Percentiles rank a stretch among this genome's conserved stretches.
phyloP scores from a whole-genome alignment of 2,797 vertebrate genomes.

The Leptodactylus fallax region DNA sequence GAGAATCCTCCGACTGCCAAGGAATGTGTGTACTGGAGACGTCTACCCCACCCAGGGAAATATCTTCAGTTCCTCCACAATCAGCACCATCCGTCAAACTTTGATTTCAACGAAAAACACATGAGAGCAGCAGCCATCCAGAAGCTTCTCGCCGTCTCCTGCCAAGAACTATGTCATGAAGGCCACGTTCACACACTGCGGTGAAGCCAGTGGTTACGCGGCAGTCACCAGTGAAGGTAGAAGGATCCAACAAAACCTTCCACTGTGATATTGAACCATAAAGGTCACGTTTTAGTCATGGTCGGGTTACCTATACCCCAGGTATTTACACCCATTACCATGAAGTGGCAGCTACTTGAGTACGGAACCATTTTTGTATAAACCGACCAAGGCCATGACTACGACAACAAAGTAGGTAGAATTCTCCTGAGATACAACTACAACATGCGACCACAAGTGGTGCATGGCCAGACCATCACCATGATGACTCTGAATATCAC shows the following conservation, averaged over 20 bases:
- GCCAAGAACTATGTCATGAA: not conserved
- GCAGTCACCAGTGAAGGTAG: not conserved
- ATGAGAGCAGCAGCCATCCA: not conserved
- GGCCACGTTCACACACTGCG: not conserved
- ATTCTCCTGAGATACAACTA: not conserved
- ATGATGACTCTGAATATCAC: not conserved
- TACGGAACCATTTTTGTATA: not conserved
- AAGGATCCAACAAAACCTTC: not conserved
- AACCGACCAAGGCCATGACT: not conserved
- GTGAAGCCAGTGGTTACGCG: not conserved
- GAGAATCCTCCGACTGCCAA: not conserved
- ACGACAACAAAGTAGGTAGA: not conserved
- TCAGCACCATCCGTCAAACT: not conserved
- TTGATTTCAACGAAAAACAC: not conserved
- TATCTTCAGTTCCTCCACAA: slow-evolving; percentile 2
- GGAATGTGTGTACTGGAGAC: not conserved
- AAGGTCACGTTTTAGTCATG: not conserved
- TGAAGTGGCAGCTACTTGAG: not conserved
- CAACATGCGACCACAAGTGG: not conserved
- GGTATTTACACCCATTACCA: not conserved
- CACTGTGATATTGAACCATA: not conserved
- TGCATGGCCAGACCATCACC: not conserved
- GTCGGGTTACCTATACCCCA: not conserved
- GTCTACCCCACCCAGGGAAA: slow-evolving; percentile 5
- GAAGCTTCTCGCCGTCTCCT: not conserved